A percentile compares a stretch with the other conserved stretches of the same genome.
phyloP scores from a whole-genome alignment of 2,113 vertebrate genomes.

The Lophochroa leadbeateri region DNA sequence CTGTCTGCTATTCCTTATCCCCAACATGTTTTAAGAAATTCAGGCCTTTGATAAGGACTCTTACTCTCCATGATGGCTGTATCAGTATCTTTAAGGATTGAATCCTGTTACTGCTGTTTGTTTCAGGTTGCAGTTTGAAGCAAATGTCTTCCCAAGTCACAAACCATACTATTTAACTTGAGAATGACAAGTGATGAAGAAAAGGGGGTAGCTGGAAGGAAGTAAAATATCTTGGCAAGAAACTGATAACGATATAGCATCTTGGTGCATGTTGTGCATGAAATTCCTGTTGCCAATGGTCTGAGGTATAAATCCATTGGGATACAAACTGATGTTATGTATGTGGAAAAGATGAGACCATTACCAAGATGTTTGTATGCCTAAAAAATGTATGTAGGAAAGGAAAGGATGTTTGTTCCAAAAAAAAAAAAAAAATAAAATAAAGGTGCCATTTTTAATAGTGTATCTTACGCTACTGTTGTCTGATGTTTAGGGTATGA shows the following conservation, averaged over 20 bases:
- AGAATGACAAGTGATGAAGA: neutral
- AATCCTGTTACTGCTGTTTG: accelerated
- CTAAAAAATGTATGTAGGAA: neutral
- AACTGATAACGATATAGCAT: neutral
- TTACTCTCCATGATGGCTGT: neutral
- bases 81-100: neutral
- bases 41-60: neutral
- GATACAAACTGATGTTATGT: neutral
- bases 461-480: too few species aligned
- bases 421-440: neutral
- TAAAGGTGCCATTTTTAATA: accelerated
- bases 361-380: neutral
- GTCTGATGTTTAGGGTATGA: too few species aligned
- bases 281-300: neutral
- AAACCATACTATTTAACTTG: neutral
- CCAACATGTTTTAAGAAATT: neutral
- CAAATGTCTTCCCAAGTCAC: neutral
- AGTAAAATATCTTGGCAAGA: neutral
- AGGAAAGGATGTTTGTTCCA: neutral
- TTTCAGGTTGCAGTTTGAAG: neutral
- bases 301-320: neutral
- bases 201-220: neutral
- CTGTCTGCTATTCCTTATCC: neutral
- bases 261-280: neutral
- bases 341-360: neutral